Base-by-base conservation (phyloP, 2,113 vertebrate genomes). In the Peromyscus leucopus region DNA sequence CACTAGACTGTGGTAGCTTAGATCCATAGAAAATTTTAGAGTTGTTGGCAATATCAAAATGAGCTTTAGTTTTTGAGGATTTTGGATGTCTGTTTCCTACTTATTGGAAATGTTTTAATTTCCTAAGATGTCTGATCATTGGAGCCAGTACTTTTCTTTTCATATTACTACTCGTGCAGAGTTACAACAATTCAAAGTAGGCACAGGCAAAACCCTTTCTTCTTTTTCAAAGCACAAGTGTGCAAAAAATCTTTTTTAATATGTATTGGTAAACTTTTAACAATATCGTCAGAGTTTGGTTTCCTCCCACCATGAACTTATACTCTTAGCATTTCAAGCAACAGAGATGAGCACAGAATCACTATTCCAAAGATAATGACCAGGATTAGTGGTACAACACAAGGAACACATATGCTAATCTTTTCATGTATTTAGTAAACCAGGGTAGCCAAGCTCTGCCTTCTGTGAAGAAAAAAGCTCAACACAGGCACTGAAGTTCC, bases 391-490 rank as follows among this genome's bases (percentile, higher is more conserved):
- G 15, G 15, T 9, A 74, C 22, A 89, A 82, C 0, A 74, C 17
- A n/a, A 82, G 0, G 22, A 91, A 59, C 92, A 59, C 63, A 6
- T 21, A 57, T 55, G 88, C 51, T 76, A 67, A 22, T 3, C 39
- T 90, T 75, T 55, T 96, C 86, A 95, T 72, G 0, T 36, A 36
- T 46, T 95, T 84, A 84, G 1, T 36, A 83, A 92, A 67, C 89
- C 36, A 71, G 39, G 83, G 78, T 26, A 75, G 10, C 16, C 22
- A 87, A 48, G 21, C 17, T 94, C 51, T 92, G 42, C 26, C 36
- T 96, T 82, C 46, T 22, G 36, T 92, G 59, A 94, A 94, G 31
- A 67, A 9, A 51, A 94, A 6, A 76, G 61, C 80, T 83, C 85
- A 84, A 28, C 26, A 61, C 0, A 71, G 55, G 33, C 26, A 82